Percentiles rank a stretch among this genome's conserved stretches.
Conservation (phyloP, 2,888 invertebrate genomes). For the Xanthia icteritia region DNA sequence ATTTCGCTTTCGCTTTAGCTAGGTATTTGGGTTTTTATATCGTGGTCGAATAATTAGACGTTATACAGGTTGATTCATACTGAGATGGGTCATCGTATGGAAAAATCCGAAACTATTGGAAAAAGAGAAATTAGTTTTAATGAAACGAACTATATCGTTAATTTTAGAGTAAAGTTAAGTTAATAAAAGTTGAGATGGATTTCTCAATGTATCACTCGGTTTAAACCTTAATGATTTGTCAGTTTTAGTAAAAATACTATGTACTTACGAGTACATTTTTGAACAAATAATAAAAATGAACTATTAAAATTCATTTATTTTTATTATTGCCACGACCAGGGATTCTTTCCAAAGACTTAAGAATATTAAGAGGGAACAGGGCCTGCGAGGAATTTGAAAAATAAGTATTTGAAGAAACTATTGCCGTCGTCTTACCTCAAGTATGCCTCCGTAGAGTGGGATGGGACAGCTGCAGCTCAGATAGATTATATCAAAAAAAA, state of each 20-base stretch:
- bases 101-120: neutral
- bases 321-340: constrained; percentile 14
- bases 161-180: neutral
- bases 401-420: too few species aligned
- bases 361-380: constrained; percentile 4
- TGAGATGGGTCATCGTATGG: neutral
- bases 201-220: neutral
- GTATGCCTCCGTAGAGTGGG: too few species aligned
- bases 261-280: neutral
- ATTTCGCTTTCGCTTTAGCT: constrained; percentile 5
- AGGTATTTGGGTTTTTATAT: constrained; percentile 25
- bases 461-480: too few species aligned
- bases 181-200: neutral
- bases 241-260: neutral
- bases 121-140: neutral
- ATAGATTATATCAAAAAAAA: too few species aligned
- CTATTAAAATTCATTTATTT: neutral
- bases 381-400: too few species aligned
- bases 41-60: constrained; percentile 15
- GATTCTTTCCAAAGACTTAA: constrained; percentile 12
- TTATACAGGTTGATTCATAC: neutral
- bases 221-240: neutral
- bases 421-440: too few species aligned
- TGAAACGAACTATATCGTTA: neutral
- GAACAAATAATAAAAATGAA: neutral